Evolutionary conservation across 2,888 invertebrate genomes (phyloP), one percentile per base, ranked within the genome.

Genomic region (Serripes groenlandicus): DNA sequence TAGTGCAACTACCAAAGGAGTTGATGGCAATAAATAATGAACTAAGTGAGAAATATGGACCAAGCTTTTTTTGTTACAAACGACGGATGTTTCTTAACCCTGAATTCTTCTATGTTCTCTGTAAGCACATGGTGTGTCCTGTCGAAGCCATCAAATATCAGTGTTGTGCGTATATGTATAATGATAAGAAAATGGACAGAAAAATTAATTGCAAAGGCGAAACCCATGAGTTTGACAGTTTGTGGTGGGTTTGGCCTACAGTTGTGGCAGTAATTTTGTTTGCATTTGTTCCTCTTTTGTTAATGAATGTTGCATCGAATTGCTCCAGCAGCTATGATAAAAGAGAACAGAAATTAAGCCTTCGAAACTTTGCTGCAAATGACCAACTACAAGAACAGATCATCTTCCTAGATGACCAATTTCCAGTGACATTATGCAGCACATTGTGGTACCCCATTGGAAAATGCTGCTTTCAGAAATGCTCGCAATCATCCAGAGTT

Each of bases 61-160:
- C 84, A 2, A 87, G 82, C 18, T 83, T 78, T 70, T 87, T 78
- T 71, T 87, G 86, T 49, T 87, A 81, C 56, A 84, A 78, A 58
- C 64, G 69, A 30, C 42, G 84, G 34, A 82, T 79, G 34, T 87
- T 35, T 26, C 69, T 87, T 3, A 26, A 78, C 4, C 77, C 75
- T 2, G 15, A 66, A 1, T 56, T 56, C 11, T 52, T 87, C 15
- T 87, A 82, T 56, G 11, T 21, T 15, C 37, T 84, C 21, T 87
- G 86, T 49, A 71, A 75, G 0, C 70, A 87, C 49, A 72, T 84
- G 7, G 72, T 87, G n/a, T 87, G 86, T 71, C 84, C 86, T 1
- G 21, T 82, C n/a, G 82, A 84, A 37, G 49, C 81, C 0, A 72
- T 81, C 3, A 58, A 84, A 23, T 82, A 87, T 37, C 37, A 42